phyloP scores from a whole-genome alignment of 35 echinoderm and acorn worm species.

The Apostichopus parvimensis region DNA sequence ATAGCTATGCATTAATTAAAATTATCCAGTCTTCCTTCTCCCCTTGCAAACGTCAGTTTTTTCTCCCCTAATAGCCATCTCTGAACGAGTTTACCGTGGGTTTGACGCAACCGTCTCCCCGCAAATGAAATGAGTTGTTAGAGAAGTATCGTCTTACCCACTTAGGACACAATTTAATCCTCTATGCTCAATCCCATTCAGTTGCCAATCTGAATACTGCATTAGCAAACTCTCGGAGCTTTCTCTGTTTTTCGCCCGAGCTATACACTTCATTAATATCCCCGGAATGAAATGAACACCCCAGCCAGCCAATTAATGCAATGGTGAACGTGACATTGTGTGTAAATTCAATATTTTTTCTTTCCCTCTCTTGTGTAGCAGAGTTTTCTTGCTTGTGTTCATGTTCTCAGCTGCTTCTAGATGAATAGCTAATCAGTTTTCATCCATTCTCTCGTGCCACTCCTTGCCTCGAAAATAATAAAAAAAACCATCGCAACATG shows the following conservation, averaged over 20 bases:
- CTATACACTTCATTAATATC: conserved; percentile 54
- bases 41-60: conserved; percentile 27
- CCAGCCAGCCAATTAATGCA: conserved; percentile 49
- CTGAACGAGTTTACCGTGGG: conserved; percentile 19
- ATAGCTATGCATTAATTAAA: conserved; percentile 49
- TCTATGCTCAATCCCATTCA: conserved; percentile 25
- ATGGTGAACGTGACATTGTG: conserved; percentile 59
- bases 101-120: conserved; percentile 32
- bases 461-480: neutral
- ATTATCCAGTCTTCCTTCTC: conserved; percentile 25
- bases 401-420: conserved; percentile 51
- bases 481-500: conserved; percentile 4
- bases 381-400: conserved; percentile 18
- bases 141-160: conserved; percentile 48
- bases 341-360: conserved; percentile 58
- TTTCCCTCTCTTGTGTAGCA: conserved; percentile 32
- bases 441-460: conserved; percentile 18
- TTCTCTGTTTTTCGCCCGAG: neutral
- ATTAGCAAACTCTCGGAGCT: conserved; percentile 36
- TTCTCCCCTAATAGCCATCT: conserved; percentile 18
- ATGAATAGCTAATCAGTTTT: conserved; percentile 52
- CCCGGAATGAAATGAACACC: conserved; percentile 46
- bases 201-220: conserved; percentile 42
- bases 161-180: conserved; percentile 58
- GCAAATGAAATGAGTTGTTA: conserved; percentile 48